Percentiles rank a stretch among this genome's conserved stretches.
phyloP scores from a whole-genome alignment of 1,140 invertebrate species.

The Arctopsyche grandis region DNA sequence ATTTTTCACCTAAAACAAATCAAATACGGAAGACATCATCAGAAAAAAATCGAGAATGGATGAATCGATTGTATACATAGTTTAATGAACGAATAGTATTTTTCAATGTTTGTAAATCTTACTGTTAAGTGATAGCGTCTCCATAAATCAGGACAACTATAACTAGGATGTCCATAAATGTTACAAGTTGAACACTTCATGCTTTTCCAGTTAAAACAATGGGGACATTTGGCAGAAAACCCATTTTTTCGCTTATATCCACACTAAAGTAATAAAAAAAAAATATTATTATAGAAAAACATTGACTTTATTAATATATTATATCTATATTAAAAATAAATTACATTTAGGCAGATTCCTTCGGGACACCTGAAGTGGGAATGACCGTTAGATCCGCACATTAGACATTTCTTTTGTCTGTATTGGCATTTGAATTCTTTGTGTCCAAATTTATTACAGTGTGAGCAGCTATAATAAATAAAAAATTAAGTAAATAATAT shows the following conservation, averaged over 20 bases:
- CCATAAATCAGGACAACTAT: conserved; percentile 50
- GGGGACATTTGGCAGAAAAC: conserved; percentile 30
- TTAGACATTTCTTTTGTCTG: conserved; percentile 42
- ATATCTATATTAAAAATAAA: background rate
- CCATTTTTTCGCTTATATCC: conserved; percentile 10
- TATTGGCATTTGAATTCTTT: conserved; percentile 42
- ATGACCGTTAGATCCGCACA: conserved; percentile 52
- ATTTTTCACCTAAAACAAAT: conserved; percentile 46
- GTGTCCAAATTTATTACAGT: conserved; percentile 48
- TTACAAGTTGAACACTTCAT: conserved; percentile 42
- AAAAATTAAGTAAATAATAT: too few species aligned
- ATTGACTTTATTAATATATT: conserved; percentile 9
- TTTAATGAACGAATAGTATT: too few species aligned
- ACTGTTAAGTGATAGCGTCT: conserved; percentile 53
- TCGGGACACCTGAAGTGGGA: conserved; percentile 41
- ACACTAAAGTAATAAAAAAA: conserved; percentile 47
- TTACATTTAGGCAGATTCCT: conserved; percentile 51
- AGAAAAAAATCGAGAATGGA: background rate
- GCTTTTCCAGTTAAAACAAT: conserved; percentile 43
- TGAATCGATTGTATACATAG: too few species aligned
- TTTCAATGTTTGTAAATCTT: background rate
- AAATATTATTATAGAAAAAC: conserved; percentile 7
- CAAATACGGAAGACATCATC: background rate
- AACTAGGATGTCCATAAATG: conserved; percentile 41
- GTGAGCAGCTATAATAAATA: conserved; percentile 45